Evolutionary conservation across 1,140 invertebrate species (phyloP).

Genomic region (Tetraneura akinire): DNA sequence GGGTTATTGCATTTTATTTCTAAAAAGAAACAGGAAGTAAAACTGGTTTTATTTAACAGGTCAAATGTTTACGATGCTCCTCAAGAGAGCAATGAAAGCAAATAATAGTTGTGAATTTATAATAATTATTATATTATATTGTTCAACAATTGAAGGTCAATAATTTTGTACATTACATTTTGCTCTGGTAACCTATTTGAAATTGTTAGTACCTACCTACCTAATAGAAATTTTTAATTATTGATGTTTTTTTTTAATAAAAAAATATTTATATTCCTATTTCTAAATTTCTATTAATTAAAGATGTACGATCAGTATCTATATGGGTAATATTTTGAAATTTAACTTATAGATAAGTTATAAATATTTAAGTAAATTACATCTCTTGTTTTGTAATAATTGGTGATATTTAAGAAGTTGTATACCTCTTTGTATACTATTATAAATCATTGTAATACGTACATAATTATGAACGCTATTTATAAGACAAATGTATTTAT

Average conservation of each 20-base stretch:
- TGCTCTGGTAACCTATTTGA: conserved; percentile 6
- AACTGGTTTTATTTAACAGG: conserved; percentile 42
- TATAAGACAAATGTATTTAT: background rate
- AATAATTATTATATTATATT: background rate
- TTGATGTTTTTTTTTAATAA: no score
- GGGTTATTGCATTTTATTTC: background rate
- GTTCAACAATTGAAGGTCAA: conserved; percentile 21
- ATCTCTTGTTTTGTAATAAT: conserved; percentile 19
- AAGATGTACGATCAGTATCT: no score
- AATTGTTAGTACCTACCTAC: no score
- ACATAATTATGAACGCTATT: background rate
- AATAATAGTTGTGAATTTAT: conserved; percentile 35
- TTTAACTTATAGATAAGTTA: background rate
- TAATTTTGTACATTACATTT: conserved; percentile 6
- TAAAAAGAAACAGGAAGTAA: conserved; percentile 28
- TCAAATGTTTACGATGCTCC: background rate
- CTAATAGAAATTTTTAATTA: no score
- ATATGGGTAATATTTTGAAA: conserved; percentile 10
- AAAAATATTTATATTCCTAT: no score
- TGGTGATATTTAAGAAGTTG: background rate
- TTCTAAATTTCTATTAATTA: no score
- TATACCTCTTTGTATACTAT: no score
- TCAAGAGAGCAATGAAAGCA: conserved; percentile 15
- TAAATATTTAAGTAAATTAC: background rate
- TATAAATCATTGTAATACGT: no score